phyloP scores from a whole-genome alignment of 2,797 vertebrate genomes.

The Chaenodraco wilsoni region DNA sequence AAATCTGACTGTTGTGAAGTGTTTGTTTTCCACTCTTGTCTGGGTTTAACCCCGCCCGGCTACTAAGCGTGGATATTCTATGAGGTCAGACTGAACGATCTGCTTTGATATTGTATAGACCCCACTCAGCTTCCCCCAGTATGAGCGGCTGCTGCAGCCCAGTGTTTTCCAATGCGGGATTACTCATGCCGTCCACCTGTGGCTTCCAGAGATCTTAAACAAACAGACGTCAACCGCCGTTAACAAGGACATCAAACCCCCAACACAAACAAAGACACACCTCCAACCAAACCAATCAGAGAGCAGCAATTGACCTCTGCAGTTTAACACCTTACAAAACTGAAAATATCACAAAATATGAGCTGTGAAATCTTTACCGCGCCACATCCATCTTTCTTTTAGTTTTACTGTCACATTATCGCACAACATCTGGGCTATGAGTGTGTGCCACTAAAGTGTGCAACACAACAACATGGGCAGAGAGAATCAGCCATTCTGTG shows the following conservation, averaged over 20 bases:
- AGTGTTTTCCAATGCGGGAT: slow-evolving; percentile 48
- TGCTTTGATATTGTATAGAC: slow-evolving; percentile 72
- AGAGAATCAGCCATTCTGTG: slow-evolving; percentile 29
- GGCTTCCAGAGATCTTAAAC: slow-evolving; percentile 31
- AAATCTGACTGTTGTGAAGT: slow-evolving; percentile 36
- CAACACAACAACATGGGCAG: slow-evolving; percentile 32
- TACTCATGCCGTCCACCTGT: slow-evolving; percentile 52
- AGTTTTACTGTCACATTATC: slow-evolving; percentile 62
- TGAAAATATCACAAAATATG: slow-evolving; percentile 37
- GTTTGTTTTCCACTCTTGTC: slow-evolving; percentile 56
- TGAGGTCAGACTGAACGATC: slow-evolving; percentile 69
- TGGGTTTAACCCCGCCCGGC: slow-evolving; percentile 52
- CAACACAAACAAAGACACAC: background rate
- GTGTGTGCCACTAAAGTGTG: slow-evolving; percentile 39
- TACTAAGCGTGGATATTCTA: slow-evolving; percentile 28
- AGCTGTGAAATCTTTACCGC: slow-evolving; percentile 47
- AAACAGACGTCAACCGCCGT: slow-evolving; percentile 15
- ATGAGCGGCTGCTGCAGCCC: slow-evolving; percentile 33
- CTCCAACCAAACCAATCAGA: slow-evolving; percentile 15
- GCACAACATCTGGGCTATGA: slow-evolving; percentile 59
- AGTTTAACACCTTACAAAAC: slow-evolving; percentile 49
- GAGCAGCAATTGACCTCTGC: slow-evolving; percentile 49
- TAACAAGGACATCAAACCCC: slow-evolving; percentile 1
- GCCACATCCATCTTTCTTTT: slow-evolving; percentile 53
- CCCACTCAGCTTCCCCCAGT: slow-evolving; percentile 49